Evolutionary conservation across 2,113 vertebrate genomes (phyloP), one percentile per base, ranked within the genome.

Genomic region (Ptilonorhynchus violaceus): DNA sequence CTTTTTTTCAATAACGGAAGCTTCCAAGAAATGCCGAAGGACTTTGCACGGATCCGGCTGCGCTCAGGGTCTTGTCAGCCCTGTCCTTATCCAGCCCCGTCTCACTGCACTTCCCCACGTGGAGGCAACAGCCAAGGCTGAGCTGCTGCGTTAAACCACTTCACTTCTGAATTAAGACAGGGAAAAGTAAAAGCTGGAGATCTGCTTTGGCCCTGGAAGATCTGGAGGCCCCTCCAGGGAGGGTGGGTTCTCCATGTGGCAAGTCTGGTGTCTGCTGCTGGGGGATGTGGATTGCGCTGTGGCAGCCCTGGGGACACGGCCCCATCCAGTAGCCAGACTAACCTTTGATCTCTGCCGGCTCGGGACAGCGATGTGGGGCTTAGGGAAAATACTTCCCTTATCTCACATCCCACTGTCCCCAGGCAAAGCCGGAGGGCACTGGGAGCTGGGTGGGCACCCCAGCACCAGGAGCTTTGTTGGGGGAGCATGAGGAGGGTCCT

Each of bases 281-380:
- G 52, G 85, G 73, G 49, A 5, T 23, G 63, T 35, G 72, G 56
- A 79, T 39, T 39, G 78, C 4, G 55, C 24, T 10, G 49, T 56
- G 68, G 64, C 68, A 90, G 90, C 90, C 85, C 87, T 23, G 52
- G 37, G 62, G 92, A 89, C 73, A 64, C 59, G 56, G 79, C 76
- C 84, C 74, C 56, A 59, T 92, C 49, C 83, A 24, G 92, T 63
- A 92, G 90, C 80, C 79, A 37, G 88, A 55, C 88, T 86, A 86
- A 94, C 96, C 96, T 95, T 95, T 96, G 92, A 86, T 96, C 90
- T 17, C 58, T 30, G n/a, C 44, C 6, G 63, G 77, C 85, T 92
- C 75, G 56, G 4, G 47, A 72, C 77, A 37, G 91, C 63, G 11
- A 2, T 67, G 42, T 55, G 88, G 53, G 83, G 33, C 64, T 96